Base-by-base conservation (phyloP, 2,113 vertebrate genomes). In the Myiozetetes cayanensis region DNA sequence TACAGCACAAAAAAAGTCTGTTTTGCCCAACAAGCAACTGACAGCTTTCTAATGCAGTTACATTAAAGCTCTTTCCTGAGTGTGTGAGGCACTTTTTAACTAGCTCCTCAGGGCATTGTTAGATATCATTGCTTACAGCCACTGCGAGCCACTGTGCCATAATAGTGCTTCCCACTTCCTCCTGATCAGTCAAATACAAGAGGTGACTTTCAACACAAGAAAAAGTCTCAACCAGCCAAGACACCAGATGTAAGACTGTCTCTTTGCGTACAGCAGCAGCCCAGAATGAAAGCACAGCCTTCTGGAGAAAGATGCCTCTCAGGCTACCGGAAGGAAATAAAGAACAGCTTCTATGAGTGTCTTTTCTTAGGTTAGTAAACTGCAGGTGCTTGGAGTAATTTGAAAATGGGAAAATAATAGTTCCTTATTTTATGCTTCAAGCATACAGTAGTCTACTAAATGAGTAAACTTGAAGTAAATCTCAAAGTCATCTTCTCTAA, bases 41-140 rank as follows among this genome's bases (percentile, higher is more conserved):
- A 97, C 98, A 98, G 98, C 97, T 98, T 98, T 98, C 98, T 98
- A 98, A 98, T 98, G 98, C 98, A 97, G 98, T 98, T 98, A 98
- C 98, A 99, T 98, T 98, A 98, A 98, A 98, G 98, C 97, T 97
- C 98, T 98, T 98, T 98, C 98, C 97, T 92, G 97, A 94, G 97
- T 87, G 97, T 97, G 98, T 87, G 97, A 98, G 98, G 98, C 97
- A 98, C 98, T 98, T 98, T 94, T 98, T 99, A 99, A 99, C 98
- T 98, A 98, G 98, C 98, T 99, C 98, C 98, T 98, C 66, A 49
- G 98, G 98, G 99, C 98, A 98, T 98, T 98, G 98, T 99, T 99
- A 99, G 98, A 98, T 98, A 99, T 99, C 98, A 99, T 98, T 98
- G 98, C 98, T 98, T 98, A 98, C 98, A 98, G 98, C 97, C 98